Base-by-base conservation (phyloP, 2,797 vertebrate genomes). In the Cirrhinus molitorella region DNA sequence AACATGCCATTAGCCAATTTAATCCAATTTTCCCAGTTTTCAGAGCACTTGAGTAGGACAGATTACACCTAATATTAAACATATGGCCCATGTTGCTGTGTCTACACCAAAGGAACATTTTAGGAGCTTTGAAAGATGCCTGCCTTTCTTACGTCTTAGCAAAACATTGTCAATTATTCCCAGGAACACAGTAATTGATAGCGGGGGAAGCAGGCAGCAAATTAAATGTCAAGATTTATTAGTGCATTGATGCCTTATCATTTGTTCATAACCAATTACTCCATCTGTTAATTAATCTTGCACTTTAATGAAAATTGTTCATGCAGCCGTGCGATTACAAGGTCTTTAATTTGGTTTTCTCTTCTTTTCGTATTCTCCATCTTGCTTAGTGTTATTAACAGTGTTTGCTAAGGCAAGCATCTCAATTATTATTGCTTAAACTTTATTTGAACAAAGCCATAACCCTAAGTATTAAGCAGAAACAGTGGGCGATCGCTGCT, bases 1-100 rank as follows among this genome's bases (percentile, higher is more conserved):
- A 96, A 95, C 94, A 95, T 94, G 92, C 94, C 92, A 95, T 95
- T 95, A 95, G 94, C 93, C 94, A 96, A 95, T 96, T 95, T 95
- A 94, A 94, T 95, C 93, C 93, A 95, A 95, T 96, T 95, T 94
- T 94, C 93, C 92, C 91, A 92, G 92, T 94, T 95, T 94, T 93
- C 90, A 75, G 91, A 92, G 93, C 93, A 95, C 94, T 95, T 93
- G 92, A 94, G 91, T 94, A 93, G 94, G 95, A 94, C 94, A 94
- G 94, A 95, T 94, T 95, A 93, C 89, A 88, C 92, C 93, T 95
- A 95, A 96, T 95, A 96, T 95, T 94, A 94, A 95, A 96, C 95
- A 96, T 95, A 95, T 96, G 95, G 94, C 90, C 85, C 68, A 53
- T 3, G 91, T 94, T 92, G 91, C 94, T 88, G 85, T 90, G 85